Base-by-base conservation (phyloP, 2,888 invertebrate genomes). In the Amorpha juglandis region DNA sequence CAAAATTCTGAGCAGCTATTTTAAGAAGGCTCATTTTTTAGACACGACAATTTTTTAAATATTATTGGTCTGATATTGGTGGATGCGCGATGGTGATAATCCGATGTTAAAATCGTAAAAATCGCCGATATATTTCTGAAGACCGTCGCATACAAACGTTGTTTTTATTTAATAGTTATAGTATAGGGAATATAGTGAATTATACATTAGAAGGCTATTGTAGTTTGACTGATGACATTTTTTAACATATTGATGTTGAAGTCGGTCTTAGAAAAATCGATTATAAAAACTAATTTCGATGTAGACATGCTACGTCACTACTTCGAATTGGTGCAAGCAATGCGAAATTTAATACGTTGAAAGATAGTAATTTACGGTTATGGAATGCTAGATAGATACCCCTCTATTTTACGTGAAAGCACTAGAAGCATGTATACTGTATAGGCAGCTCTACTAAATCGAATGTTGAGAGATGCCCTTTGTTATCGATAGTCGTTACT, bases 1-100 rank as follows among this genome's bases (percentile, higher is more conserved):
- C 11, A 11, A 45, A 45, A 19, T 64, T 64, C 33, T 12, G n/a
- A 38, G 47, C 27, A 33, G 45, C 64, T 47, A 42, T 21, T 64
- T 63, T 63, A 63, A 14, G 38, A 52, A 52, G n/a, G 42, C 52
- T 42, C 12, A 14, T 52, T 63, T 63, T 27, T 64, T 53, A 45
- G 53, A 64, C 27, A 64, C 51, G 16, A 35, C 42, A 16, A 48
- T 33, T 55, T 35, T 62, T 62, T 9, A 3, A 11, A 21, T 47
- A 27, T 63, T 33, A 47, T 16, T 48, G 62, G n/a, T 63, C 33
- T 63, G 47, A 47, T 47, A 21, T 58, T 53, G 27, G 27, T 14
- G 33, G 19, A 58, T 19, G 11, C n/a, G 38, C 19, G 58, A 27
- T 42, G 42, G 58, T 38, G 58, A 58, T 42, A 42, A 52, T 42